Evolutionary conservation across 2,797 vertebrate genomes (phyloP), one percentile per base, ranked within the genome.

Genomic region (Cephalopachus bancanus): DNA sequence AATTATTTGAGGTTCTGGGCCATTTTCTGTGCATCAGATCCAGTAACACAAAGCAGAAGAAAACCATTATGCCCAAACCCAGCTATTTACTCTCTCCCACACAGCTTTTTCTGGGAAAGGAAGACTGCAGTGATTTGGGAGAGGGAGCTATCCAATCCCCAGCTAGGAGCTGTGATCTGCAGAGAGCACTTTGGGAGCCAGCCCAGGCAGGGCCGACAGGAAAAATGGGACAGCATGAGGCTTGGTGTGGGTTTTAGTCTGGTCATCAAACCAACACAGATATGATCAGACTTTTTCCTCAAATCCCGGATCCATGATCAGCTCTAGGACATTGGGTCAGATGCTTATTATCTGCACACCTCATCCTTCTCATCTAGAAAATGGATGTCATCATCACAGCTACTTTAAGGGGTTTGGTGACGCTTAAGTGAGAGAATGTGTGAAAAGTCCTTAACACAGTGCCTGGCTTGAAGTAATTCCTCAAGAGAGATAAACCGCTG

Each of bases 1-100:
- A 97, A 96, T 98, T 96, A 97, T 94, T 97, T 95, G 97, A 98
- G 97, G 90, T 97, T 96, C 96, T 93, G 92, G 74, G 96, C 79
- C 94, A 84, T 94, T 86, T 95, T 93, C 91, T 97, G 91, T 59
- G 60, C 78, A 90, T 96, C 97, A 96, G 91, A 96, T 89, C 90
- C 96, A 59, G 78, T 95, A 97, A 97, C 95, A 96, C 62, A 92
- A 97, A 98, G 92, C 96, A 97, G 97, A 97, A 95, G 97, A 92
- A 98, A 97, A 57, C 92, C 95, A 96, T 97, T 94, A 94, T 92
- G 72, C 86, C 76, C 88, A 96, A 97, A 97, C 92, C 96, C 91
- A 89, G 94, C 91, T 97, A 95, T 97, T 98, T 97, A 89, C 88
- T 96, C 83, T 79, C 92, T 97, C 94, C 97, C 95, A 96, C 95